Evolutionary conservation across 2,888 invertebrate genomes (phyloP).

Genomic region (Syrista parreyssii): DNA sequence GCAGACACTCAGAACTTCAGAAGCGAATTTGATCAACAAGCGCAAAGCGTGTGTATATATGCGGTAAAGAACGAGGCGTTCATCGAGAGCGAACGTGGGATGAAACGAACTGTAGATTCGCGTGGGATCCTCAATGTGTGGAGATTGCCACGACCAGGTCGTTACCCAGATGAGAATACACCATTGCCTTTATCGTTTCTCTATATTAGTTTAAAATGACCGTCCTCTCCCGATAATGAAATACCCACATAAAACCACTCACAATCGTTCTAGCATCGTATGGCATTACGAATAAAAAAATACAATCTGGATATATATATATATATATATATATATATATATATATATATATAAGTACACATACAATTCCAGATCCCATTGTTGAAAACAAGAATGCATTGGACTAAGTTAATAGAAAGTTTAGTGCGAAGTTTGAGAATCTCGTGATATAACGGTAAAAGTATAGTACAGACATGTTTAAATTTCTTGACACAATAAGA

Average conservation of each 20-base stretch:
- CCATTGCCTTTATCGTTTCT: not conserved
- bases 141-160: constrained; percentile 43
- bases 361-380: not conserved
- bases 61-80: constrained; percentile 31
- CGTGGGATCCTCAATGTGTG: constrained; percentile 54
- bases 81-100: constrained; percentile 48
- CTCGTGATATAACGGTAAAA: not conserved
- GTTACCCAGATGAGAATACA: constrained; percentile 47
- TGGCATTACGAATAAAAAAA: not conserved
- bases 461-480: not conserved
- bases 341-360: not conserved
- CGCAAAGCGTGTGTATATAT: constrained; percentile 33
- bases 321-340: too few relatives aligned
- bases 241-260: not conserved
- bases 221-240: not conserved
- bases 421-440: not conserved
- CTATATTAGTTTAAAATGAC: not conserved
- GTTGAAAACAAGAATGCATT: not conserved
- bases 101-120: constrained; percentile 31
- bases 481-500: not conserved
- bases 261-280: not conserved
- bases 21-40: constrained; percentile 38
- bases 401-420: not conserved
- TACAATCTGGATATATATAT: not conserved
- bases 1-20: constrained; percentile 35